These are phyloP conservation scores for Yponomeuta evonymella DNA, from an alignment of 2,888 invertebrate species.

Conservation along the genomic window DNA sequence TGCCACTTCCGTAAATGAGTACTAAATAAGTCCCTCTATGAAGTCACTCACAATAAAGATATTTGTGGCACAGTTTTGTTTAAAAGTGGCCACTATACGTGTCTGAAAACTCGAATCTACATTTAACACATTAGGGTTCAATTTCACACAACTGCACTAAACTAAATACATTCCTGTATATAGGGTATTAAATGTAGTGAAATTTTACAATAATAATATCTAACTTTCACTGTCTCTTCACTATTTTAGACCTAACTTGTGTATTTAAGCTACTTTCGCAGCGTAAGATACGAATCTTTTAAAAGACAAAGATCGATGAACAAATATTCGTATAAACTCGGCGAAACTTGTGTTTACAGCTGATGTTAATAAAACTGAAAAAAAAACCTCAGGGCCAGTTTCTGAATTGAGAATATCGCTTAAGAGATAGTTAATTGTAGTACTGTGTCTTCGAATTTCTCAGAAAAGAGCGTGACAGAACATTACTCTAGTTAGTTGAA, in stretches of 20 bases:
- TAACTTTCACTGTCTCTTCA: slow-evolving; percentile 53
- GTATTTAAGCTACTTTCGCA: neutral
- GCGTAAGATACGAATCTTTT: neutral
- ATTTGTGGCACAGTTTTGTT: neutral
- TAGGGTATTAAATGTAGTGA: slow-evolving; percentile 45
- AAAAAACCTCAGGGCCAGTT: neutral
- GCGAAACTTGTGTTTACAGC: neutral
- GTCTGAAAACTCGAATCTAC: slow-evolving; percentile 1
- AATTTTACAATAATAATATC: slow-evolving; percentile 44
- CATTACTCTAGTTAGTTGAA: no score
- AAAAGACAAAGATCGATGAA: neutral
- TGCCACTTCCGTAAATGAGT: neutral
- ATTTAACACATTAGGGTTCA: neutral
- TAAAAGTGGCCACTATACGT: neutral
- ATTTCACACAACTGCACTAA: slow-evolving; percentile 11
- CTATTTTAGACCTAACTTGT: slow-evolving; percentile 47
- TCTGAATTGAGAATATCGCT: no score
- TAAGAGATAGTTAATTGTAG: no score
- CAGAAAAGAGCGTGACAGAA: no score
- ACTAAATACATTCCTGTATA: slow-evolving; percentile 49
- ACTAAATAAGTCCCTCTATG: neutral
- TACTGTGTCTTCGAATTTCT: no score
- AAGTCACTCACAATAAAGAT: neutral
- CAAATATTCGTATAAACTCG: neutral
- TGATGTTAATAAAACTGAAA: neutral